Evolutionary conservation across 2,113 vertebrate genomes (phyloP), one percentile per base, ranked within the genome.

Genomic region (Tinamus guttatus): DNA sequence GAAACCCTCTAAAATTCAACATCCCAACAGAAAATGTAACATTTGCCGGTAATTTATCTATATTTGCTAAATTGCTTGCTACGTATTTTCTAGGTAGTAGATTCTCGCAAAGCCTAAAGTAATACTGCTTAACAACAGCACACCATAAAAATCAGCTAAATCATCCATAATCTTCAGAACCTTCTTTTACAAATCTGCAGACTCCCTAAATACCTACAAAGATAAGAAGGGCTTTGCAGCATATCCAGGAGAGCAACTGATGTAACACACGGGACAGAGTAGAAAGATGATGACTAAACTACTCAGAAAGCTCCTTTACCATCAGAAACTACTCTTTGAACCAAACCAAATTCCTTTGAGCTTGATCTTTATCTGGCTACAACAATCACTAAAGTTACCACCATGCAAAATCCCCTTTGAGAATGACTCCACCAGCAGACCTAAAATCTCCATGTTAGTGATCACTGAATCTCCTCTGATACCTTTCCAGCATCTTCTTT

Each of bases 1-100:
- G 41, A 19, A 85, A 81, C 67, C 38, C 27, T 75, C 28, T 91
- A 71, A 88, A 95, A 84, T 78, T 79, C 89, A 89, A 82, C 76
- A 77, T 16, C 22, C 9, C 32, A 28, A 77, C 38, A 86, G 54
- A 80, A 94, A 87, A 87, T 59, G 7, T 85, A 81, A 24, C 21
- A 36, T 68, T 91, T 93, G 38, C 22, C 34, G 81, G 60, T 86
- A 45, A 77, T 82, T 60, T 11, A 34, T 13, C 45, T 54, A 77
- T 82, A 71, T 78, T 83, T 11, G 60, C 90, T 89, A 78, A 65
- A 60, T 60, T 89, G n/a, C 8, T 27, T 58, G 4, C 62, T 86
- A 64, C 34, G 13, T 38, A 43, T 97, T 94, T 90, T 86, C 9
- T 24, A 68, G 22, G 81, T 90, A 81, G 45, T 30, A 75, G 38